These are phyloP conservation scores for Entomyzon cyanotis DNA, from an alignment of 2,113 vertebrate species.

Conservation along the genomic window DNA sequence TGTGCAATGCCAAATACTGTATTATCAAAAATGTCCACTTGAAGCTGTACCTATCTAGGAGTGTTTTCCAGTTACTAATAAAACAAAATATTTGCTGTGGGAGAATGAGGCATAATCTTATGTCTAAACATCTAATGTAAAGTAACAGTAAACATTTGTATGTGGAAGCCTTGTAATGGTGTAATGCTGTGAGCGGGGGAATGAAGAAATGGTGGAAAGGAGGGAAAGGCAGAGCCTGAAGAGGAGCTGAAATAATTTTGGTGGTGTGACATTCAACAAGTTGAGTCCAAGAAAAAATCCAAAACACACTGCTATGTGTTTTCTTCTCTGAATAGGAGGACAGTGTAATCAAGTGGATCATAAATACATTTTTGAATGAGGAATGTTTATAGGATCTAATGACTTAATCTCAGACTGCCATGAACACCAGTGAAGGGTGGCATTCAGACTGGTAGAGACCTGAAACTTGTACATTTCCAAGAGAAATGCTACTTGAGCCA, in stretches of 20 bases:
- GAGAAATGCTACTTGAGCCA: not conserved
- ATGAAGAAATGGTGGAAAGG: not conserved
- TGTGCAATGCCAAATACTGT: not conserved
- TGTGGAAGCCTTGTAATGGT: not conserved
- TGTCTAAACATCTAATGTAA: not conserved
- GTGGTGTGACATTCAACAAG: fast-evolving
- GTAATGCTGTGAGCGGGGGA: not conserved
- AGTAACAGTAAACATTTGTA: not conserved
- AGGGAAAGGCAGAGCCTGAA: not conserved
- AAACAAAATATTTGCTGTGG: not conserved
- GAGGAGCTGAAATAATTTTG: not conserved
- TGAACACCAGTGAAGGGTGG: not conserved
- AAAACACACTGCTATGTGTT: not conserved
- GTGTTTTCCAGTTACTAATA: not conserved
- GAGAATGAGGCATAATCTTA: not conserved
- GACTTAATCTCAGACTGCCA: not conserved
- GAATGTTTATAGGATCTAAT: not conserved
- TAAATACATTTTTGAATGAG: not conserved
- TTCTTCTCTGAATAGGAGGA: not conserved
- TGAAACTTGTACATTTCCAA: not conserved
- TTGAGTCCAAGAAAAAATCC: not conserved
- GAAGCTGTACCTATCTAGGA: not conserved
- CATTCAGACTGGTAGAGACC: not conserved
- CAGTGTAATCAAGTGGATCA: not conserved
- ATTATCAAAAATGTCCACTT: not conserved